Evolutionary conservation across 2,113 vertebrate species (phyloP).

Genomic region (Megaptera novaeangliae): DNA sequence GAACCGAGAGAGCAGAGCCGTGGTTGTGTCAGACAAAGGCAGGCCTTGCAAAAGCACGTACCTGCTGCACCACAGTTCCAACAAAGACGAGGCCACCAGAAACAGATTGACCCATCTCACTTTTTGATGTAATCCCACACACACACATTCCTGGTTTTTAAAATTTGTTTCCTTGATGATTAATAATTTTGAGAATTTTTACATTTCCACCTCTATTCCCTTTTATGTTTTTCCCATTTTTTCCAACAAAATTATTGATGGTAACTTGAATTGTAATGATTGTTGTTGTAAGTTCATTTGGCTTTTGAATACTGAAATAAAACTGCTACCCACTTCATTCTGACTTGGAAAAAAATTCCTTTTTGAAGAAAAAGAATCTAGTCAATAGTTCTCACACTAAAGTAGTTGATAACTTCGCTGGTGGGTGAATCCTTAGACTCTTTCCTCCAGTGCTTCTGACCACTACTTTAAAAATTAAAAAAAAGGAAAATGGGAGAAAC

Average conservation of each 20-base stretch:
- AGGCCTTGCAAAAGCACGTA: background rate
- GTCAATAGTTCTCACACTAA: background rate
- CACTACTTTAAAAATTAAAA: background rate
- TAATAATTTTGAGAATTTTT: background rate
- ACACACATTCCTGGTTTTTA: background rate
- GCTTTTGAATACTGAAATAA: background rate
- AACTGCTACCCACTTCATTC: background rate
- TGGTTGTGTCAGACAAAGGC: background rate
- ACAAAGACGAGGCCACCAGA: background rate
- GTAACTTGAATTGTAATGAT: background rate
- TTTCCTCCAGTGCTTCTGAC: background rate
- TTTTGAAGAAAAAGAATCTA: background rate
- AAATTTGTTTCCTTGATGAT: background rate
- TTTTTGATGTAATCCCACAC: background rate
- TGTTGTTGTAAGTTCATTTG: slow-evolving; percentile 11
- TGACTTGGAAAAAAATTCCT: background rate
- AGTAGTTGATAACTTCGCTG: background rate
- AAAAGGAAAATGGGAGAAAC: background rate
- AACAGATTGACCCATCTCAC: background rate
- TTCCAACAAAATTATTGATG: slow-evolving; percentile 11
- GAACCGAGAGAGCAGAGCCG: background rate
- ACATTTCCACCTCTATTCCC: background rate
- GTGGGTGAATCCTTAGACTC: background rate
- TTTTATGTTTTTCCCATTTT: background rate
- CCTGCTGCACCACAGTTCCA: background rate